These are phyloP conservation scores for Watsonalla binaria DNA, from an alignment of 2,888 invertebrate species.

Conservation along the genomic window DNA sequence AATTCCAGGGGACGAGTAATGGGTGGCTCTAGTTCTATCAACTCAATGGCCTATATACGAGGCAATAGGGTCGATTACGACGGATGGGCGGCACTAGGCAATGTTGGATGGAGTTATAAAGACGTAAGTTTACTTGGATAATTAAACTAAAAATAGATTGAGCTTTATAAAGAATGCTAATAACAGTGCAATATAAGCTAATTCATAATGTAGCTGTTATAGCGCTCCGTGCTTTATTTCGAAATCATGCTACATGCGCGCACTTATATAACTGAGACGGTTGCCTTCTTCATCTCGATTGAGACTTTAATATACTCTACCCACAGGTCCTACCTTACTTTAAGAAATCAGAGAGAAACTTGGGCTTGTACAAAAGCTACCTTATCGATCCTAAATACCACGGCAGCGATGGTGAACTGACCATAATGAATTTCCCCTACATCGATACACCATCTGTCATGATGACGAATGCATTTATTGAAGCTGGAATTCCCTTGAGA, in stretches of 20 bases:
- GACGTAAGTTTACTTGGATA: slow-evolving; percentile 70
- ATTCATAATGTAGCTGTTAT: too few species aligned
- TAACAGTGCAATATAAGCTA: too few species aligned
- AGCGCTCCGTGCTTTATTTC: background rate
- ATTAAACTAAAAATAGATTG: too few species aligned
- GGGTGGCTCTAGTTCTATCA: slow-evolving; percentile 82
- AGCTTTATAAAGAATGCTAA: too few species aligned
- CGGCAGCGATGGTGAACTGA: slow-evolving; percentile 77
- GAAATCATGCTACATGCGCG: background rate
- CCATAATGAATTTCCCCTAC: slow-evolving; percentile 79
- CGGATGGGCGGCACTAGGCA: slow-evolving; percentile 80
- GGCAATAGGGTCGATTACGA: slow-evolving; percentile 80
- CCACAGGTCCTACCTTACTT: slow-evolving; percentile 81
- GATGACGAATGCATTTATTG: slow-evolving; percentile 75
- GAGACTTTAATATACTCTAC: too few species aligned
- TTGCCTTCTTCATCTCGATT: too few species aligned
- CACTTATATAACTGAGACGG: background rate
- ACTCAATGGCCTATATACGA: slow-evolving; percentile 80
- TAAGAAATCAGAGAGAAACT: slow-evolving; percentile 80
- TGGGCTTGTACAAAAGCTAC: slow-evolving; percentile 49
- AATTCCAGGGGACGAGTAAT: slow-evolving; percentile 77
- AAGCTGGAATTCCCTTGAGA: slow-evolving; percentile 75
- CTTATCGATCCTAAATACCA: slow-evolving; percentile 75
- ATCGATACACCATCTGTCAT: slow-evolving; percentile 76
- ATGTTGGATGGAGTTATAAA: slow-evolving; percentile 79